Conservation (phyloP, 2,113 vertebrate genomes). For the Salvator merianae region DNA sequence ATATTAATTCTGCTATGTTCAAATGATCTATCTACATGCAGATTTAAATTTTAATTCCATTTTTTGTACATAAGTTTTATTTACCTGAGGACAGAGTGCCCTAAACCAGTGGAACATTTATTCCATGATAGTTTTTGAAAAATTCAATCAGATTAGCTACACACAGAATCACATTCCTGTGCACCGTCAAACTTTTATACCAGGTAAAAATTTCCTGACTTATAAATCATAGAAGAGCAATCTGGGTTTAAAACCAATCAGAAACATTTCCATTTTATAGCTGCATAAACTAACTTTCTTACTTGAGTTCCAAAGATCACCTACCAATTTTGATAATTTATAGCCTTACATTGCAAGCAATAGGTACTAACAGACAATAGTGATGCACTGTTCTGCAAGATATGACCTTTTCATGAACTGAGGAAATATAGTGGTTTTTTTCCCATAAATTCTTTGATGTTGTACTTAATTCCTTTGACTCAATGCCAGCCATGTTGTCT, state of each 20-base stretch:
- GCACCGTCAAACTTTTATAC: constrained; percentile 9
- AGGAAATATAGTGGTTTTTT: neutral
- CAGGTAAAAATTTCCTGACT: neutral
- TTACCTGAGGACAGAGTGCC: neutral
- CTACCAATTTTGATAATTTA: neutral
- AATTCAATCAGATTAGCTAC: neutral
- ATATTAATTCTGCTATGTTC: neutral
- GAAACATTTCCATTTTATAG: neutral
- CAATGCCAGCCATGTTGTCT: neutral
- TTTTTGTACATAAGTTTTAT: constrained; percentile 4
- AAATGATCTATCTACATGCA: neutral
- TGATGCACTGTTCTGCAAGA: neutral
- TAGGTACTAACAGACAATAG: neutral
- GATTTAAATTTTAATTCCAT: constrained; percentile 7
- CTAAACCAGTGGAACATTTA: constrained; percentile 9
- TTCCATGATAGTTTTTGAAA: neutral
- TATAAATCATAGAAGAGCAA: constrained; percentile 12
- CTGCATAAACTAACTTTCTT: neutral
- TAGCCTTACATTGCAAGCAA: constrained; percentile 1
- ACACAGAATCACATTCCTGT: constrained; percentile 32
- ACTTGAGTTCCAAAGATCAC: neutral
- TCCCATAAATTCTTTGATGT: neutral
- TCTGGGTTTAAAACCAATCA: constrained; percentile 32
- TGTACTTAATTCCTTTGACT: neutral
- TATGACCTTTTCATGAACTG: neutral